phyloP scores from a whole-genome alignment of 2,113 vertebrate genomes.

The Rhea americana region DNA sequence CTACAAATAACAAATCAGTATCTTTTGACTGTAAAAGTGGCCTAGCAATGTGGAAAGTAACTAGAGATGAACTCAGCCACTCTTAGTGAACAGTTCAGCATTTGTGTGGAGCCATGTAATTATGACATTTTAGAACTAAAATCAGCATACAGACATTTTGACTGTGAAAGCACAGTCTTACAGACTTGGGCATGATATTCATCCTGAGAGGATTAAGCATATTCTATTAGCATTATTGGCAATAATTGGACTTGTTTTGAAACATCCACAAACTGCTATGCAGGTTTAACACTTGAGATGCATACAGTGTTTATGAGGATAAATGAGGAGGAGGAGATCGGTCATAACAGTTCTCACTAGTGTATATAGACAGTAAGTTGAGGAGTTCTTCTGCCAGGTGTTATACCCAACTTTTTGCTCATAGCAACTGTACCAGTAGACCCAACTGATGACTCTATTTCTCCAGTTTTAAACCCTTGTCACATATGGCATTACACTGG shows the following conservation, averaged over 20 bases:
- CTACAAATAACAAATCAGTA: not conserved
- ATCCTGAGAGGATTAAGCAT: not conserved
- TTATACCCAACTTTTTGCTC: not conserved
- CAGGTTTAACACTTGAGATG: not conserved
- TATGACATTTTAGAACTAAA: not conserved
- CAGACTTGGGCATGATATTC: not conserved
- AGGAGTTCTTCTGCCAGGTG: not conserved
- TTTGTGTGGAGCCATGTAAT: not conserved
- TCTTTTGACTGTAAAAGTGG: not conserved
- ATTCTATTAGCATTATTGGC: not conserved
- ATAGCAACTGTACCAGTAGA: not conserved
- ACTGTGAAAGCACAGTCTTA: conserved; percentile 1
- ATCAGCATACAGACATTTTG: not conserved
- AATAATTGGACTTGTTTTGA: not conserved
- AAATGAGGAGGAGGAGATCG: not conserved
- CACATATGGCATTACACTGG: not conserved
- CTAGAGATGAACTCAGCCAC: not conserved
- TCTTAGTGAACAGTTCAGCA: not conserved
- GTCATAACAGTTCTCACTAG: not conserved
- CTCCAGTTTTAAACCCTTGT: not conserved
- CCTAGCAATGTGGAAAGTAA: not conserved
- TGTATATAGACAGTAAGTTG: not conserved
- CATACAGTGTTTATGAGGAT: not conserved
- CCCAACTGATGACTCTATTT: not conserved
- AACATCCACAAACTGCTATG: not conserved